A percentile compares a stretch with the other conserved stretches of the same genome.
These are phyloP conservation scores for Achlya flavicornis DNA, from an alignment of 2,888 invertebrate species.

Conservation along the genomic window DNA sequence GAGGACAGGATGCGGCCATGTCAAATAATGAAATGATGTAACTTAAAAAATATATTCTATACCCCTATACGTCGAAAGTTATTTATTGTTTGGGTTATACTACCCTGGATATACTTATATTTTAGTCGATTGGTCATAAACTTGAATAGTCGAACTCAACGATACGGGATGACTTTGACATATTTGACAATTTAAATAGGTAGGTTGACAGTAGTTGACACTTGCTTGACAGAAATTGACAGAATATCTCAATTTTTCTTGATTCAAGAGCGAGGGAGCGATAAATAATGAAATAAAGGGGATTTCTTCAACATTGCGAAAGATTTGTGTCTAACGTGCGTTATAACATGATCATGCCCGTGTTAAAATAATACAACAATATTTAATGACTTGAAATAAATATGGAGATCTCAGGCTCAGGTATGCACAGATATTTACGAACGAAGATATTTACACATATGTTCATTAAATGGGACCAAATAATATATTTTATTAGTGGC, in stretches of 20 bases:
- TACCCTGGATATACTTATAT: too few relatives aligned
- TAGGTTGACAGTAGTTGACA: not conserved
- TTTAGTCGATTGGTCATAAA: too few relatives aligned
- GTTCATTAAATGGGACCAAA: not conserved
- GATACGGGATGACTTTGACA: too few relatives aligned
- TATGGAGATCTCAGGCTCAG: conserved; percentile 75
- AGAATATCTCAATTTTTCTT: not conserved
- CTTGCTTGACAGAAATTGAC: too few relatives aligned
- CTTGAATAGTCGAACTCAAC: too few relatives aligned
- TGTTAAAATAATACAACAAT: conserved; percentile 5
- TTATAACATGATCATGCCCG: not conserved
- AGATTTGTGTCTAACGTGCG: not conserved
- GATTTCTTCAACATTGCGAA: not conserved
- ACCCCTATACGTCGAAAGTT: too few relatives aligned
- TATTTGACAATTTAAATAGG: too few relatives aligned
- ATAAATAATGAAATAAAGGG: not conserved
- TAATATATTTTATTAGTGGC: not conserved
- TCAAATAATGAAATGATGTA: too few relatives aligned
- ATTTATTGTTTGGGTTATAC: too few relatives aligned
- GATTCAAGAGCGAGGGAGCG: not conserved
- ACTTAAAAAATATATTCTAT: too few relatives aligned
- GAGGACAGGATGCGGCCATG: too few relatives aligned
- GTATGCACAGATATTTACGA: conserved; percentile 41
- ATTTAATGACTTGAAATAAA: conserved; percentile 33
- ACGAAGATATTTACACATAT: conserved; percentile 22